Base-by-base conservation (phyloP, 2,888 invertebrate genomes). In the Sesia bembeciformis region DNA sequence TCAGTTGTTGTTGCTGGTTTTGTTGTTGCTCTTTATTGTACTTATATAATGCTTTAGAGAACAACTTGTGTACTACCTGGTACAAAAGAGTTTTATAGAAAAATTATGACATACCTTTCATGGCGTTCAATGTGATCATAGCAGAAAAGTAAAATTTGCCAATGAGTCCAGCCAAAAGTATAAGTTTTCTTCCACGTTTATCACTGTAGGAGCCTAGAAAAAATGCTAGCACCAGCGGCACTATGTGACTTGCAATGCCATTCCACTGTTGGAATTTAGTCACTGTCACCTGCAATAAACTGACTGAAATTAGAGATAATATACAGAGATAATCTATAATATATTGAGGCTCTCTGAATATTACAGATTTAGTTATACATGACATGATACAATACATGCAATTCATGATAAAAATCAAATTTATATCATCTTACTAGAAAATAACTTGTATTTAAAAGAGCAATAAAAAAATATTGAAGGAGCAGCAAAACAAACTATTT, bases 131-230 rank as follows among this genome's bases (percentile, higher is more conserved):
- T 3, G 94, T 91, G 40, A 96, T 86, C 93, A 95, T 94, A 2
- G 90, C 64, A 0, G 95, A 95, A 71, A 94, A 96, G 62, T 93
- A 91, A 0, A 95, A 81, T 80, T 95, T 95, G 8, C 96, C 95
- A 1, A 90, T 55, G 4, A 96, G 78, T 0, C 96, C 96, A 43
- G 94, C 85, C 0, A 96, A 75, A 3, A 96, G 74, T 0, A 95
- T 93, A 43, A 93, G 76, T 74, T 96, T 96, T 23, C 94, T 83
- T 0, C 96, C 96, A 3, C 95, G 89, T 60, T 93, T 92, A 74
- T 96, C 96, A 55, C 95, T 95, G 91, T 96, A 96, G 0, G 96
- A 92, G 0, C 96, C 96, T 58, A 95, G 84, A 73, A 96, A 95
- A 56, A 96, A 90, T 0, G 96, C 95, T 43, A 96, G 77, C 2